phyloP scores from a whole-genome alignment of 2,113 vertebrate species.

The rat (Rattus norvegicus) region DNA sequence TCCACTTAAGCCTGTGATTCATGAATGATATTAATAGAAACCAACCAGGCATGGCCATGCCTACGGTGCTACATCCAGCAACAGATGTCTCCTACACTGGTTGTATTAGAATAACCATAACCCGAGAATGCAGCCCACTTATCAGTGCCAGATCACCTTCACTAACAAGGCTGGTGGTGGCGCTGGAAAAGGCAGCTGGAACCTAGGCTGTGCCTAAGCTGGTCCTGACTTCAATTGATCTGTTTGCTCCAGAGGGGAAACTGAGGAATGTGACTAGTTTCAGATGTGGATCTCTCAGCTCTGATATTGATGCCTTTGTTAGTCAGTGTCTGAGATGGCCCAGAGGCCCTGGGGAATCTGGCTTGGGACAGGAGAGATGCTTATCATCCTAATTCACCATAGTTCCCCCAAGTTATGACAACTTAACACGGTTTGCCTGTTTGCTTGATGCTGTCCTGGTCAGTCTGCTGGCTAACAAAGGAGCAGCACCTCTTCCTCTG shows the following conservation, averaged over 20 bases:
- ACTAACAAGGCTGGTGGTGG: background rate
- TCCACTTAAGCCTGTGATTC: background rate
- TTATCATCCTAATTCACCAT: rapidly evolving
- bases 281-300: background rate
- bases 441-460: background rate
- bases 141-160: rapidly evolving
- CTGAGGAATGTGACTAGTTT: background rate
- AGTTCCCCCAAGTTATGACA: background rate
- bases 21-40: conserved; percentile 40
- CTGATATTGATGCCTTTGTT: background rate
- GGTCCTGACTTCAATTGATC: rapidly evolving
- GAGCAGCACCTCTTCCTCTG: background rate
- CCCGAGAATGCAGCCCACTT: background rate
- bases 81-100: background rate
- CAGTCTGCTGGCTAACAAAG: too few species aligned
- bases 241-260: background rate
- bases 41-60: background rate
- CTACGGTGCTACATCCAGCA: background rate
- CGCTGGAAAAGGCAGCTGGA: background rate
- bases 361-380: rapidly evolving
- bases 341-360: background rate
- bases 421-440: rapidly evolving
- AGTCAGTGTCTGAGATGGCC: background rate
- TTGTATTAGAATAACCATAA: background rate
- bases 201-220: background rate